Evolutionary conservation across 2,113 vertebrate species (phyloP), one percentile per base, ranked within the genome.

Genomic region (Pyxicephalus adspersus): DNA sequence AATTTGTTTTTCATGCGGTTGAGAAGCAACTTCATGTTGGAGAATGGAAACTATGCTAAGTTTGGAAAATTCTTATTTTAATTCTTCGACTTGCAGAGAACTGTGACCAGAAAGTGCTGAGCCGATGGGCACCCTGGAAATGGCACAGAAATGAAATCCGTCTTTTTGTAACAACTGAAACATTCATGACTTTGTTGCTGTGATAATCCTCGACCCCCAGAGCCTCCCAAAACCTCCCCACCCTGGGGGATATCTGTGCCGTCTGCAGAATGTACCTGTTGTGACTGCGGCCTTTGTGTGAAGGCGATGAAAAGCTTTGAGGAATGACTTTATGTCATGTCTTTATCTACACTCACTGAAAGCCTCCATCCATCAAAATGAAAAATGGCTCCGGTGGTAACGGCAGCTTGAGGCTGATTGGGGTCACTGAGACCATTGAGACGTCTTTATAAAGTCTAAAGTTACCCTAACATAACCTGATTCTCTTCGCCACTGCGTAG

Each of bases 271-370:
- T 0, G 66, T 20, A 38, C 66, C 54, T 60, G 22, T 60, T 60
- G 8, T 60, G 19, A 60, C 57, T 60, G 8, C 22, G 9, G 54
- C 50, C 52, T 28, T 6, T 20, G 68, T 9, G 6, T 19, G 20
- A 20, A 77, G 19, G 75, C 54, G 75, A 29, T 31, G 63, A 65
- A 77, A 55, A 17, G 25, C 50, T 25, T 29, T 77, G 45, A 77
- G 15, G 26, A 64, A 77, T 77, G 75, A 64, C 45, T 61, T 77
- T 45, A 54, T 77, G 19, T 54, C 50, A 51, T 23, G 18, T 25
- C 3, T 64, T 55, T 50, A 45, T 61, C 66, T 38, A 23, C 18
- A 25, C 18, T n/a, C 34, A 76, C 23, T 19, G 74, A 64, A 61
- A 58, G 25, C 23, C 29, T 31, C 55, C 34, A 60, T 76, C 34